Conservation (phyloP, 2,113 vertebrate genomes). For the Sebastes fasciatus region DNA sequence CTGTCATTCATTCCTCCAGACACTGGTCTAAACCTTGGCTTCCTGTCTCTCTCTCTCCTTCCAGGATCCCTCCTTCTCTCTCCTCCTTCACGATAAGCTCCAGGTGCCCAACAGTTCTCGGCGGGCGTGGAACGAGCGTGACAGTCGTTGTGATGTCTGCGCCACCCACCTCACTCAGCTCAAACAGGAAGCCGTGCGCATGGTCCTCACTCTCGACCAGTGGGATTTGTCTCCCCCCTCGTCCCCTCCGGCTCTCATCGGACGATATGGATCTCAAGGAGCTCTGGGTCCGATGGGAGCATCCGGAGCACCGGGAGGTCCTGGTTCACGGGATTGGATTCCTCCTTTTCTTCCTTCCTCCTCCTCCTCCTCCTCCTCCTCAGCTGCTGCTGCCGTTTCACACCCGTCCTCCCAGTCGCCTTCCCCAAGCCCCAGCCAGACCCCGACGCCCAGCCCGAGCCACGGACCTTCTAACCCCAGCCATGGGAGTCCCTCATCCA, state of each 20-base stretch:
- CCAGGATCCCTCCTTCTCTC: conserved; percentile 94
- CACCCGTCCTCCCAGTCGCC: conserved; percentile 80
- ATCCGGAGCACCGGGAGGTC: conserved; percentile 52
- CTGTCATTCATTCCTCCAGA: not conserved
- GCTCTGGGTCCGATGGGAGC: conserved; percentile 39
- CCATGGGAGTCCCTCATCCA: conserved; percentile 66
- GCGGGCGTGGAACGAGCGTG: conserved; percentile 95
- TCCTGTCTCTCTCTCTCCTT: conserved; percentile 58
- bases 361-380: conserved; percentile 25
- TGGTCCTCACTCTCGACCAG: conserved; percentile 93
- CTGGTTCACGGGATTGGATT: conserved; percentile 70
- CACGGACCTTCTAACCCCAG: conserved; percentile 59
- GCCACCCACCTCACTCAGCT: conserved; percentile 95
- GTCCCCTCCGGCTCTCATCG: conserved; percentile 86
- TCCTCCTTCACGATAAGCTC: conserved; percentile 94
- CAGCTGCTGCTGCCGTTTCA: conserved; percentile 50
- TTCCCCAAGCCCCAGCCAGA: conserved; percentile 72
- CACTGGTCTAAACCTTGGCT: conserved; percentile 7
- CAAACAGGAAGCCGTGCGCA: conserved; percentile 97
- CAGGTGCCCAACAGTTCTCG: conserved; percentile 94
- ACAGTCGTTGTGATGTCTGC: conserved; percentile 96
- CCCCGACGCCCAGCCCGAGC: conserved; percentile 71
- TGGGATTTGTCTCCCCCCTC: conserved; percentile 90
- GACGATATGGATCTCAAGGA: conserved; percentile 75
- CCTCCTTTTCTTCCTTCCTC: conserved; percentile 71